Percentiles rank a stretch among this genome's conserved stretches.
Conservation (phyloP, 2,797 vertebrate species). For the Nannoperca australis region DNA sequence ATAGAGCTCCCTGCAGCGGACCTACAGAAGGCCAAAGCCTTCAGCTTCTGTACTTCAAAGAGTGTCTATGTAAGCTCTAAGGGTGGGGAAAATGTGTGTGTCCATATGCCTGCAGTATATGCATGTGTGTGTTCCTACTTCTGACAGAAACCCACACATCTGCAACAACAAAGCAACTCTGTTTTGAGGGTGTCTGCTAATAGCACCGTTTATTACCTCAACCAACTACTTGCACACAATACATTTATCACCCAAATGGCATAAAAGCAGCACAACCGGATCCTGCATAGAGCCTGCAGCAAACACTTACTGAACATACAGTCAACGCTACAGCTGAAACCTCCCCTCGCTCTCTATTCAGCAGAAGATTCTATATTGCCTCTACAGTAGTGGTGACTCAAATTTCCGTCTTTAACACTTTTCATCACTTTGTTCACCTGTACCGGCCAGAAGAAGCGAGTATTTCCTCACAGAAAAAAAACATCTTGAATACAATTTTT, state of each 20-base stretch:
- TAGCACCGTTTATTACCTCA: conserved; percentile 62
- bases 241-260: conserved; percentile 66
- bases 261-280: conserved; percentile 83
- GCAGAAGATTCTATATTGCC: conserved; percentile 13
- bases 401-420: conserved; percentile 5
- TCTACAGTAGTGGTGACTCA: conserved; percentile 3
- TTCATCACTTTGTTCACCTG: neutral
- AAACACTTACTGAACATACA: conserved; percentile 54
- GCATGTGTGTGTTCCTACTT: conserved; percentile 30
- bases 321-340: conserved; percentile 51
- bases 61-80: conserved; percentile 2
- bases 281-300: conserved; percentile 77
- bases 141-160: conserved; percentile 45
- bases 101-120: neutral
- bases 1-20: conserved; percentile 19
- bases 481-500: neutral
- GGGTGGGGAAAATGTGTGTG: conserved; percentile 11
- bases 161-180: conserved; percentile 47
- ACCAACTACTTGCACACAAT: conserved; percentile 70
- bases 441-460: fast-evolving
- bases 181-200: conserved; percentile 54
- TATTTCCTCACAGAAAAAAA: neutral
- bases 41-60: conserved; percentile 45
- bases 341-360: conserved; percentile 20
- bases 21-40: conserved; percentile 24